These are phyloP conservation scores for Perca fluviatilis DNA, from an alignment of 2,113 vertebrate species.

Conservation along the genomic window DNA sequence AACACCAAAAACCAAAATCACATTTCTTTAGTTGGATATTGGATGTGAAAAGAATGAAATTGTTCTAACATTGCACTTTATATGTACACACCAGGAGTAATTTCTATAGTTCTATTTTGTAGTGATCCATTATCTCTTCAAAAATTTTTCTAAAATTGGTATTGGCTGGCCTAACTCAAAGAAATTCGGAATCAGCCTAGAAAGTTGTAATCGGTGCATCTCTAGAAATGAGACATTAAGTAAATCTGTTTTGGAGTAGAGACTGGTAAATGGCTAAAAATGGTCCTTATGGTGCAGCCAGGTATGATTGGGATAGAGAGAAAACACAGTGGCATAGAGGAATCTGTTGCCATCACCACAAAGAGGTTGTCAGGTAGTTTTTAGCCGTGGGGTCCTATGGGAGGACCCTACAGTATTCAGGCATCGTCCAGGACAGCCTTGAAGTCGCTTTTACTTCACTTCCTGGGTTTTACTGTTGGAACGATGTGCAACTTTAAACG, in stretches of 20 bases:
- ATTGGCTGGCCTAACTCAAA: too few relatives aligned
- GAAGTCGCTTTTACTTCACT: constrained; percentile 37
- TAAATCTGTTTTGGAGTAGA: neutral
- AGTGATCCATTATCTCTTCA: too few relatives aligned
- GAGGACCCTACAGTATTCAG: neutral
- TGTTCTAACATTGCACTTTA: too few relatives aligned
- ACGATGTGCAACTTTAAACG: constrained; percentile 37
- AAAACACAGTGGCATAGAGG: neutral
- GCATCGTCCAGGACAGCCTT: constrained; percentile 20
- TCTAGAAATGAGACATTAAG: neutral
- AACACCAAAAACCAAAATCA: too few relatives aligned
- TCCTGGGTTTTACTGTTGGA: constrained; percentile 42
- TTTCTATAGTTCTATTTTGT: too few relatives aligned
- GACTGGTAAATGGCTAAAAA: too few relatives aligned
- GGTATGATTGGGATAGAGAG: neutral
- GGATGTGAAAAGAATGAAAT: too few relatives aligned
- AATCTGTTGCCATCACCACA: neutral
- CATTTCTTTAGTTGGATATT: too few relatives aligned
- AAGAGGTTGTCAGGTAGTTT: neutral
- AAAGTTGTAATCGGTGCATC: too few relatives aligned
- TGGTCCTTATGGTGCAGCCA: neutral
- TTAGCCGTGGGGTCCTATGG: neutral
- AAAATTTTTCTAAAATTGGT: too few relatives aligned
- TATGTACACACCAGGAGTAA: too few relatives aligned
- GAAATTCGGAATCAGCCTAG: too few relatives aligned